phyloP scores from a whole-genome alignment of 2,888 invertebrate species.

The Drosophila formosana region DNA sequence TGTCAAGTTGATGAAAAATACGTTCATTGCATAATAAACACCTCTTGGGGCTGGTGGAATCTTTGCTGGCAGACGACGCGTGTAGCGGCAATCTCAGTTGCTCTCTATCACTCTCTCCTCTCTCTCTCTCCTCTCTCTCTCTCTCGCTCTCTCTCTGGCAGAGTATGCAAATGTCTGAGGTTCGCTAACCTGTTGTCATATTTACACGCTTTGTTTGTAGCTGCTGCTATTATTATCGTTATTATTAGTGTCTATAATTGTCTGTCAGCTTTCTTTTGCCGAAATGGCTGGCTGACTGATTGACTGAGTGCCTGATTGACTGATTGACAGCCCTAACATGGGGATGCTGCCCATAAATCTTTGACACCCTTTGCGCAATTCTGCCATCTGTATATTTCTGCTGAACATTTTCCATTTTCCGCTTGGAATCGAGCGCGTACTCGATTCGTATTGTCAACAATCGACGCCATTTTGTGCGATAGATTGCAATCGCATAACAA shows the following conservation, averaged over 20 bases:
- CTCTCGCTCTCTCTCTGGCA: conserved; percentile 1
- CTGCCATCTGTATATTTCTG: conserved; percentile 4
- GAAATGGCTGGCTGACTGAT: conserved; percentile 42
- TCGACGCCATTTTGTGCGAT: conserved; percentile 70
- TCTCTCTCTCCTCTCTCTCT: conserved; percentile 23
- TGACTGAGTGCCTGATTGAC: conserved; percentile 57
- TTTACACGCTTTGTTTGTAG: conserved; percentile 64
- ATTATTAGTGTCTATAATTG: conserved; percentile 75
- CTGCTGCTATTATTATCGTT: conserved; percentile 39
- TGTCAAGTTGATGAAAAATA: conserved; percentile 79
- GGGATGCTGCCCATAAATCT: conserved; percentile 50
- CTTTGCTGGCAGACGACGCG: conserved; percentile 50
- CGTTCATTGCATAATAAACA: conserved; percentile 84
- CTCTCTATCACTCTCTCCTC: conserved; percentile 25
- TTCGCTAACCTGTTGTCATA: conserved; percentile 80
- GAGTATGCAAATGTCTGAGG: conserved; percentile 67
- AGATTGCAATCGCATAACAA: conserved; percentile 79
- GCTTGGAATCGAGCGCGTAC: conserved; percentile 29
- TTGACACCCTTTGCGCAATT: conserved; percentile 67
- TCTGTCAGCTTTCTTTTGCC: conserved; percentile 71
- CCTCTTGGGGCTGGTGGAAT: conserved; percentile 51
- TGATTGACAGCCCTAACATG: conserved; percentile 39
- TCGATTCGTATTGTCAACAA: conserved; percentile 69
- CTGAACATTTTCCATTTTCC: conserved; percentile 15
- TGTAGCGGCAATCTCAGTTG: conserved; percentile 60